Conservation (phyloP, 2,797 vertebrate species). For the Scolopax bukidnonensis region DNA sequence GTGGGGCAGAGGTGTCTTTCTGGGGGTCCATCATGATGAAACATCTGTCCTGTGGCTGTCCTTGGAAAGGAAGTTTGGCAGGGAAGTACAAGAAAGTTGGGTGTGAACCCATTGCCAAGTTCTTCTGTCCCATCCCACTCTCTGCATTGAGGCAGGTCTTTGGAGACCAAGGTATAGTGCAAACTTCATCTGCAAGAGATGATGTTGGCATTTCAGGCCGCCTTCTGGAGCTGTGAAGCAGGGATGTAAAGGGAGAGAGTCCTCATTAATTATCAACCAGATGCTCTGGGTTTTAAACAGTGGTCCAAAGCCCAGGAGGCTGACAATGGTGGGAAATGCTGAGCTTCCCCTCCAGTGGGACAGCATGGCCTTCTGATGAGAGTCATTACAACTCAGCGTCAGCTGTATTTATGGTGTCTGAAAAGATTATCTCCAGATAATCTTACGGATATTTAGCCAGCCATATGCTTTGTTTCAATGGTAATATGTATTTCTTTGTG, state of each 20-base stretch:
- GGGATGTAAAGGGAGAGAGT: background rate
- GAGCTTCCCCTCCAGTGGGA: background rate
- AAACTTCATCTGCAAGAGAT: background rate
- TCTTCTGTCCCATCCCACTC: background rate
- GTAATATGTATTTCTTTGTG: constrained; percentile 44
- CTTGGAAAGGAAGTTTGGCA: background rate
- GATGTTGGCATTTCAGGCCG: background rate
- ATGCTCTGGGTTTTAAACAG: background rate
- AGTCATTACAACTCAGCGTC: background rate
- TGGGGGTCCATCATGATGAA: background rate
- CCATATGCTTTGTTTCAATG: constrained; percentile 69
- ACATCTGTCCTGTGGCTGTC: too few relatives aligned
- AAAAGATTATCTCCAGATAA: constrained; percentile 70
- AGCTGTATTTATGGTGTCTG: constrained; percentile 61
- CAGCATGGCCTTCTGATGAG: background rate
- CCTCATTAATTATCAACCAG: background rate
- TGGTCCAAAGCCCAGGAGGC: background rate
- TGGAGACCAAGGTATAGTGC: rapidly evolving
- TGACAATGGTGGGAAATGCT: background rate
- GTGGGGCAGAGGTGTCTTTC: background rate
- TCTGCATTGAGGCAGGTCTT: background rate
- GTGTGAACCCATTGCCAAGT: background rate
- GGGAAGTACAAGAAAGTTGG: background rate
- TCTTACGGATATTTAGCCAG: constrained; percentile 60
- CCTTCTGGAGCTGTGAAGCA: background rate